phyloP scores from a whole-genome alignment of 1,140 invertebrate genomes.

The Leptopilina boulardi region DNA sequence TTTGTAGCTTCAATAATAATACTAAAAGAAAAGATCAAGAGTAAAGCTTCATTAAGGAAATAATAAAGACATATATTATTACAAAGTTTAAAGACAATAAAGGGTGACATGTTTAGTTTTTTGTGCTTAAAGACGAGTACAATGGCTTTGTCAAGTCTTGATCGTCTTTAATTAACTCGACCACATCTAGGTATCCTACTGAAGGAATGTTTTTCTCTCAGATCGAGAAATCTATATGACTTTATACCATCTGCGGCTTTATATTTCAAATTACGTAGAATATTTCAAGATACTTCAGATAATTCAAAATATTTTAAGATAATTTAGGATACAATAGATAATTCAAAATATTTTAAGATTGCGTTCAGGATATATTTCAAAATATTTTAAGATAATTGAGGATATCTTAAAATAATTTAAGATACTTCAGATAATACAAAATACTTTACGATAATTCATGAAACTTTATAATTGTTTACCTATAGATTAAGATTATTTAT shows the following conservation, averaged over 20 bases:
- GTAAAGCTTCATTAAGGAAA: not conserved
- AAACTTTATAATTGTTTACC: no score
- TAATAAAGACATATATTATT: not conserved
- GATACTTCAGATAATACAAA: no score
- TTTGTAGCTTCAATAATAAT: no score
- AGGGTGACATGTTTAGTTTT: not conserved
- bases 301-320: no score
- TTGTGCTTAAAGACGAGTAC: not conserved
- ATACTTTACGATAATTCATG: no score
- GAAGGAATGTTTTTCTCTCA: not conserved
- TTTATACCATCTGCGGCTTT: not conserved
- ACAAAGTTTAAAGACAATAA: conserved; percentile 7
- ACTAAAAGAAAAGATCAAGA: not conserved
- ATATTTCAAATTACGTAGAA: not conserved
- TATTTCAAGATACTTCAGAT: no score
- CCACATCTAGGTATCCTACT: not conserved
- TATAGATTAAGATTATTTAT: no score
- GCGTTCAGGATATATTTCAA: no score
- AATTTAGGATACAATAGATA: no score
- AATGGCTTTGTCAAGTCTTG: not conserved
- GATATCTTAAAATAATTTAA: no score
- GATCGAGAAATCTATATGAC: conserved; percentile 6
- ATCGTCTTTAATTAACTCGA: conserved; percentile 17
- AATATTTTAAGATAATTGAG: no score
- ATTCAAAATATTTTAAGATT: no score